Conservation (phyloP, 1,140 invertebrate species). For the Latrodectus geometricus region DNA sequence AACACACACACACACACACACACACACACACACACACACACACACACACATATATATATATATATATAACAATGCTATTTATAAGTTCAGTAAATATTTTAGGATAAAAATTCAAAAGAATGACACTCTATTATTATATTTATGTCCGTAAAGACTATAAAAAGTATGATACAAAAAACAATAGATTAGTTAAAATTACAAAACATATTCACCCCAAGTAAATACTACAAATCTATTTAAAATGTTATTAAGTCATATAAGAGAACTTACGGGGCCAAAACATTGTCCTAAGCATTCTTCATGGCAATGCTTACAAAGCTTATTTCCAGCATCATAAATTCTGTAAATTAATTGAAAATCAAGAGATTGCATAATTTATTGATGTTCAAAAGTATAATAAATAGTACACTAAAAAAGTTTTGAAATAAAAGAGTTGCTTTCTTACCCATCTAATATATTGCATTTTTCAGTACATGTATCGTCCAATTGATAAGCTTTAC, state of each 20-base stretch:
- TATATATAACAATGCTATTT: too few species aligned
- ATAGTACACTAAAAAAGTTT: background rate
- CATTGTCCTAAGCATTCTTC: constrained; percentile 87
- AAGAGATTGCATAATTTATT: background rate
- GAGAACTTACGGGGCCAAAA: constrained; percentile 76
- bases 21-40: too few species aligned
- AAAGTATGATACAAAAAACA: background rate
- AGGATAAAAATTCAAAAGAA: too few species aligned
- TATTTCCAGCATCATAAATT: constrained; percentile 82
- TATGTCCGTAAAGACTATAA: background rate
- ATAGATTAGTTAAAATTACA: too few species aligned
- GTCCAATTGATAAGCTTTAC: constrained; percentile 83
- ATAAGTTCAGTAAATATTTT: too few species aligned
- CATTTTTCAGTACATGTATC: constrained; percentile 86
- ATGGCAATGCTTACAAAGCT: constrained; percentile 87
- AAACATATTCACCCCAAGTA: background rate
- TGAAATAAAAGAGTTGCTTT: background rate
- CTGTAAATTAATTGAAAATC: constrained; percentile 69
- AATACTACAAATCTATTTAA: background rate
- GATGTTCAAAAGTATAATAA: background rate
- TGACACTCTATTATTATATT: too few species aligned
- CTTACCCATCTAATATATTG: constrained; percentile 67
- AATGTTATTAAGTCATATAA: background rate
- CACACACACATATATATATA: too few species aligned
- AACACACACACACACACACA: too few species aligned